Conservation (phyloP, 2,888 invertebrate genomes). For the Drosophila affinis region DNA sequence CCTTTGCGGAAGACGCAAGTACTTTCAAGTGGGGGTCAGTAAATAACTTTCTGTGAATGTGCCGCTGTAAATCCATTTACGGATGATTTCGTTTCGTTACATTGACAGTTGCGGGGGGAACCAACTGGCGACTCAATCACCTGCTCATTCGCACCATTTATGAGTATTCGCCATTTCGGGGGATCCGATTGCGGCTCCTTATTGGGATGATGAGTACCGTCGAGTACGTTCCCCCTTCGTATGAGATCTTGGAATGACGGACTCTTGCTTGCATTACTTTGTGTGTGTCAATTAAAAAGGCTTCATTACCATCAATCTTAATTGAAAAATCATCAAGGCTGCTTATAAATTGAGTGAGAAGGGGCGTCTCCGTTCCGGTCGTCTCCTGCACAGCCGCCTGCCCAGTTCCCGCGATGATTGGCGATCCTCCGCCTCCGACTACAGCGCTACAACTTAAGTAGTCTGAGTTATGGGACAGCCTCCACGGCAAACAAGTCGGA, state of each 20-base stretch:
- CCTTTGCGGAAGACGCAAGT: background rate
- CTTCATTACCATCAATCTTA: conserved; percentile 78
- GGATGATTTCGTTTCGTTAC: conserved; percentile 8
- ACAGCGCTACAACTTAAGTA: conserved; percentile 73
- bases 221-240: background rate
- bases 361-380: conserved; percentile 25
- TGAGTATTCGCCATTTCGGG: conserved; percentile 22
- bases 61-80: conserved; percentile 14
- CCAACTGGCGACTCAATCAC: conserved; percentile 38
- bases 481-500: conserved; percentile 30
- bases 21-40: conserved; percentile 1
- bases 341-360: conserved; percentile 58
- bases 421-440: conserved; percentile 39
- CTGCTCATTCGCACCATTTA: conserved; percentile 54
- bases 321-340: conserved; percentile 72
- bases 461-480: conserved; percentile 69
- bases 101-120: conserved; percentile 24
- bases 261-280: conserved; percentile 51
- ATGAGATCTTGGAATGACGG: conserved; percentile 17
- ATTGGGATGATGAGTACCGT: background rate
- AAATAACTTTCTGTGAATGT: background rate
- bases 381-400: conserved; percentile 1
- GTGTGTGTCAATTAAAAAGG: conserved; percentile 64
- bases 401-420: conserved; percentile 50
- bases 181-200: conserved; percentile 28